Evolutionary conservation across 2,797 vertebrate species (phyloP), one percentile per base, ranked within the genome.

Genomic region (Tiaroga cobitis): DNA sequence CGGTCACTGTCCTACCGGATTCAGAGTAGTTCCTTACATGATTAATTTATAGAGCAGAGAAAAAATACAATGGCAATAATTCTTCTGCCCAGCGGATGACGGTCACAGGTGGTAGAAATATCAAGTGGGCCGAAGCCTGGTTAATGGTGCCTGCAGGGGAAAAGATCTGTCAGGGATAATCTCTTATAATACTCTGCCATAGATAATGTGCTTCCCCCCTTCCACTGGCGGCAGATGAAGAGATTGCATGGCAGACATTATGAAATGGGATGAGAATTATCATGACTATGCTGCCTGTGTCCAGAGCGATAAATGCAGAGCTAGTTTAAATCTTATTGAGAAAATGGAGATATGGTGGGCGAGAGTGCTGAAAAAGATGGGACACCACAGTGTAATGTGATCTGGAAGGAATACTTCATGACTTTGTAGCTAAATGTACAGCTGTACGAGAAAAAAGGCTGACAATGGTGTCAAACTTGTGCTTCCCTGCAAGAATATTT

Each of bases 111-210:
- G 94, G 92, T 93, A 90, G 90, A 95, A 94, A 95, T 93, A 93
- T 91, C 90, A 93, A 95, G 94, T 92, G 92, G 93, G 92, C 95
- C 94, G 90, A 93, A 92, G 92, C 91, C 90, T 90, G 91, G 92
- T 92, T 95, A 95, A 96, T 95, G 94, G 93, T 94, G 94, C 94
- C 95, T 94, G 91, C 91, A 92, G 95, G 94, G 94, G 87, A 94
- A 93, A 92, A 88, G 91, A 93, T 95, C 91, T 92, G 93, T 94
- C 94, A 93, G 91, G 91, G 92, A 93, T 94, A 94, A 95, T 95
- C 92, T 93, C 90, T 91, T 93, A 94, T 94, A 94, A 94, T 92
- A 92, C 91, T 80, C 73, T 46, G 83, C 89, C 92, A 93, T 89
- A 93, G 93, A 95, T 95, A 95, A 94, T 94, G 90, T 88, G 87